Percentiles rank a stretch among this genome's conserved stretches.
phyloP scores from a whole-genome alignment of 2,888 invertebrate species.

The Phengaris arion region DNA sequence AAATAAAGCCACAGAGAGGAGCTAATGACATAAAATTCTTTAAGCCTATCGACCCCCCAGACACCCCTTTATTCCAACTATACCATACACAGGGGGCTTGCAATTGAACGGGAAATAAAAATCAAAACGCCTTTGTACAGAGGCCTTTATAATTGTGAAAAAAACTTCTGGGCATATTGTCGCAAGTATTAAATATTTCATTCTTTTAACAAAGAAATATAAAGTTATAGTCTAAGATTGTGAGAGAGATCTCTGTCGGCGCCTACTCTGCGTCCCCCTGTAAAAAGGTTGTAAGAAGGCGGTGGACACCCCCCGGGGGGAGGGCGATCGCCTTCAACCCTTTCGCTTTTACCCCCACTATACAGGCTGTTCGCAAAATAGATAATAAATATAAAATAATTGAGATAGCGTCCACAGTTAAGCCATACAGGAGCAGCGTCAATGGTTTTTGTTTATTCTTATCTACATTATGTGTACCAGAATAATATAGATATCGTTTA shows the following conservation, averaged over 20 bases:
- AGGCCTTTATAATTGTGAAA: constrained; percentile 26
- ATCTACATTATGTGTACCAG: not conserved
- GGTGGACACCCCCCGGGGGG: constrained; percentile 68
- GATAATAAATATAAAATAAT: constrained; percentile 33
- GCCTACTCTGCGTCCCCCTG: constrained; percentile 71
- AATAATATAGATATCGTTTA: no score
- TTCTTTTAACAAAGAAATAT: constrained; percentile 32
- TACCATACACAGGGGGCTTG: constrained; percentile 14
- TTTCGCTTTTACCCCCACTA: constrained; percentile 76
- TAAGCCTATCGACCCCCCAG: constrained; percentile 10
- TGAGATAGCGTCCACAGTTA: not conserved
- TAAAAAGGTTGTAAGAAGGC: constrained; percentile 80
- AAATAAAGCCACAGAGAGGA: not conserved
- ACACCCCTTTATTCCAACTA: not conserved
- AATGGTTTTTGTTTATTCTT: not conserved
- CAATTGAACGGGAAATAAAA: constrained; percentile 20
- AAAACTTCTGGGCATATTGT: constrained; percentile 31
- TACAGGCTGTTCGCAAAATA: constrained; percentile 66
- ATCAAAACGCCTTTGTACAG: constrained; percentile 15
- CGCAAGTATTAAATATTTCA: constrained; percentile 31
- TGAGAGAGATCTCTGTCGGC: constrained; percentile 52
- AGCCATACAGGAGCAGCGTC: not conserved
- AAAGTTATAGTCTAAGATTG: constrained; percentile 31
- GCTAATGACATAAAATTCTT: not conserved
- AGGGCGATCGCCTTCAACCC: constrained; percentile 74